Evolutionary conservation across 30 jellyfish, hydroid and myxozoan genomes (phyloP).

Genomic region (Rhopilema esculentum): DNA sequence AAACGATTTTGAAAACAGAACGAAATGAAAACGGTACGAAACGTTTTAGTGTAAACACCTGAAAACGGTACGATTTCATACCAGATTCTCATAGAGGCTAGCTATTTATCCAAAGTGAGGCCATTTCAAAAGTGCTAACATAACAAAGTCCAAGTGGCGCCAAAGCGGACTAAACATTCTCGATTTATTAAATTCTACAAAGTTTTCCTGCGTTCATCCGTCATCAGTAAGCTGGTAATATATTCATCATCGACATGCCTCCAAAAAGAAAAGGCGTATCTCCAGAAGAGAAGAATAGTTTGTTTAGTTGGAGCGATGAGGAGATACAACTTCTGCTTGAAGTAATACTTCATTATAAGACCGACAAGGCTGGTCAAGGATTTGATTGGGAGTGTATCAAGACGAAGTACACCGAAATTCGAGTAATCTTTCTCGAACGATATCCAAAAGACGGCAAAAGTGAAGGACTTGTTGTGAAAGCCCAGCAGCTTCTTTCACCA

Average conservation of each 20-base stretch:
- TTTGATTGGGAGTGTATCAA: constrained; percentile 50
- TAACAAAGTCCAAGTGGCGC: constrained; percentile 4
- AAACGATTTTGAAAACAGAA: too few species aligned
- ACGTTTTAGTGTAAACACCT: background rate
- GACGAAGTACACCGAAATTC: constrained; percentile 29
- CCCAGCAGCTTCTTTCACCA: constrained; percentile 17
- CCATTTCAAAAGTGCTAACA: background rate
- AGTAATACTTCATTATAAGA: constrained; percentile 33
- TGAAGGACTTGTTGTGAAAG: constrained; percentile 5
- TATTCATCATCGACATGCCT: background rate
- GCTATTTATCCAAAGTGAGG: background rate
- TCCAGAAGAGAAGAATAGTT: constrained; percentile 24
- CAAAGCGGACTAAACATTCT: constrained; percentile 5
- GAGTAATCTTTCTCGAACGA: constrained; percentile 33
- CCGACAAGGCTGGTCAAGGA: constrained; percentile 51
- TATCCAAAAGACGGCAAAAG: constrained; percentile 18
- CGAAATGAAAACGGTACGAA: background rate
- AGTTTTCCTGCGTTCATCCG: background rate
- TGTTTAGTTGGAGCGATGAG: constrained; percentile 40
- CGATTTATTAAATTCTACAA: constrained; percentile 12
- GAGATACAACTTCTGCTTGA: constrained; percentile 43
- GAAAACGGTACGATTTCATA: constrained; percentile 1
- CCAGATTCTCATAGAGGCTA: constrained; percentile 28
- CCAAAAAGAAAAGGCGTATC: constrained; percentile 12
- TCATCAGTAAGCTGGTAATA: constrained; percentile 10